Evolutionary conservation across 2,888 invertebrate genomes (phyloP).

Genomic region (Sphecodes monilicornis): DNA sequence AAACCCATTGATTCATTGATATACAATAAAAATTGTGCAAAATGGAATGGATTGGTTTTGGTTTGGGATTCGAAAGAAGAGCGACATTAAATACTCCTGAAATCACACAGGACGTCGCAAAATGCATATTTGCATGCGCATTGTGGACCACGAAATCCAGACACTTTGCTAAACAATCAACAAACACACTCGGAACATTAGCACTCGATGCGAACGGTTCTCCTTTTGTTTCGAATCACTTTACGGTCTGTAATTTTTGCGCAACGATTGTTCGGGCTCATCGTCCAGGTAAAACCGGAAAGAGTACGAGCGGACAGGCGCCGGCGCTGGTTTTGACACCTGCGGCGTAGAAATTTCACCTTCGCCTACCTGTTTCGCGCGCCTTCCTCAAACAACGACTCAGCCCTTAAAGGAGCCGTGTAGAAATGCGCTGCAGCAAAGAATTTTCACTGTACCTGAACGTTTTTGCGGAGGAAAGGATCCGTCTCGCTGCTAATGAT

Average conservation of each 20-base stretch:
- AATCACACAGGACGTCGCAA: not conserved
- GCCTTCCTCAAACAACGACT: constrained; percentile 45
- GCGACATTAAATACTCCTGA: not conserved
- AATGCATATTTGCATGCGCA: constrained; percentile 27
- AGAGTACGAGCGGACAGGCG: constrained; percentile 70
- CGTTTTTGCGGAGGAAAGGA: not conserved
- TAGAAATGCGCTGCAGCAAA: constrained; percentile 43
- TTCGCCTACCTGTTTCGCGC: constrained; percentile 50
- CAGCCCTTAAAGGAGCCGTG: constrained; percentile 1
- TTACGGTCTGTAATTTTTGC: constrained; percentile 76
- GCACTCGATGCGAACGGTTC: constrained; percentile 28
- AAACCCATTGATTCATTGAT: not conserved
- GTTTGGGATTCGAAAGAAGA: not conserved
- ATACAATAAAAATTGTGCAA: not conserved
- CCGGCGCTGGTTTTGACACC: constrained; percentile 74
- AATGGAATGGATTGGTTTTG: not conserved
- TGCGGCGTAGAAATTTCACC: constrained; percentile 63
- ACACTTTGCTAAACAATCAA: constrained; percentile 33
- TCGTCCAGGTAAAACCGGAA: constrained; percentile 58
- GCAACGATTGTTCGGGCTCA: constrained; percentile 60
- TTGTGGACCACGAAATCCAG: constrained; percentile 20
- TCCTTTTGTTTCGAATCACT: constrained; percentile 59
- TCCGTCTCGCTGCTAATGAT: not conserved
- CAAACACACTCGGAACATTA: constrained; percentile 49
- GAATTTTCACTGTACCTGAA: constrained; percentile 34